Percentiles rank a stretch among this genome's conserved stretches.
phyloP scores from a whole-genome alignment of 2,888 invertebrate genomes.

The Atherix ibis region DNA sequence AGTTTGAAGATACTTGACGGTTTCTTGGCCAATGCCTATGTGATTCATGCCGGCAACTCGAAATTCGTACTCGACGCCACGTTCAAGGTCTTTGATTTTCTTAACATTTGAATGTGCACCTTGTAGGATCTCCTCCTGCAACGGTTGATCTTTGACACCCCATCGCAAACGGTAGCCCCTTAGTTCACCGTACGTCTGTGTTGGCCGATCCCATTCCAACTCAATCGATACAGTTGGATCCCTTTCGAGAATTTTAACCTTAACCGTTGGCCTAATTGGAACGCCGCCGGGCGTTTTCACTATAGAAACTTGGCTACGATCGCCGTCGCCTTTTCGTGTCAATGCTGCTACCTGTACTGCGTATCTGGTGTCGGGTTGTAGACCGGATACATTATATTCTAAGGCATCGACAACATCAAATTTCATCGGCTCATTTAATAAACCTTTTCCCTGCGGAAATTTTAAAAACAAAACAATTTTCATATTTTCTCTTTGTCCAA shows the following conservation, averaged over 20 bases:
- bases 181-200: conserved; percentile 76
- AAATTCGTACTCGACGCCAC: conserved; percentile 92
- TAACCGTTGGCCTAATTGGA: conserved; percentile 68
- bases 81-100: conserved; percentile 65
- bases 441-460: conserved; percentile 36
- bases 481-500: too few relatives aligned
- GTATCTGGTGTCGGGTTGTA: conserved; percentile 92
- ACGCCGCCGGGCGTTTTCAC: conserved; percentile 89
- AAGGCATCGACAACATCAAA: conserved; percentile 72
- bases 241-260: conserved; percentile 65
- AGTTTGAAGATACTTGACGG: conserved; percentile 76
- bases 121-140: conserved; percentile 55
- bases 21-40: conserved; percentile 89
- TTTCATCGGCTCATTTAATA: conserved; percentile 74
- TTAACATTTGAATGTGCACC: conserved; percentile 52
- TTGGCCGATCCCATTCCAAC: conserved; percentile 83
- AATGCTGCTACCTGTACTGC: conserved; percentile 88
- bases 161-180: conserved; percentile 75
- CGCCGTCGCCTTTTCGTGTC: conserved; percentile 93
- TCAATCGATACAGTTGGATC: conserved; percentile 80
- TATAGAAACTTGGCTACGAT: conserved; percentile 68
- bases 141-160: conserved; percentile 67
- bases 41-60: conserved; percentile 90
- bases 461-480: background rate
- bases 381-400: conserved; percentile 69